Percentiles rank a stretch among this genome's conserved stretches.
Conservation (phyloP, 2,113 vertebrate genomes). For the Megaceryle maxima region DNA sequence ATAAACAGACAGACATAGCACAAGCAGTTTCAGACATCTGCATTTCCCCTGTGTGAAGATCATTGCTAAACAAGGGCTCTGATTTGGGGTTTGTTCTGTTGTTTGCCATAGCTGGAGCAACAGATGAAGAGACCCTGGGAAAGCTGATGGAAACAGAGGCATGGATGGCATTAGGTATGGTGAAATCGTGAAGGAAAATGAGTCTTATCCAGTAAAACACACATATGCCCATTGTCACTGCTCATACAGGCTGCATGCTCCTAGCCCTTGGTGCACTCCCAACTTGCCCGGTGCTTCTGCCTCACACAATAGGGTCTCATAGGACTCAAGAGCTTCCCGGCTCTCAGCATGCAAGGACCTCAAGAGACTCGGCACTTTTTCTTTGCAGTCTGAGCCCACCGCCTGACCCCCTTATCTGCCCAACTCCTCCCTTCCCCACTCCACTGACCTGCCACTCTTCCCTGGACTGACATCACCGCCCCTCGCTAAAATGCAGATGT, state of each 20-base stretch:
- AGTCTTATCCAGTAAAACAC: not conserved
- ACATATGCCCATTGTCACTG: not conserved
- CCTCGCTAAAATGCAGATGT: fast-evolving
- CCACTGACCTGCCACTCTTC: not conserved
- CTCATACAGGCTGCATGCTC: not conserved
- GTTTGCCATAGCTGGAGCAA: not conserved
- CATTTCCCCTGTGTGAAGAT: not conserved
- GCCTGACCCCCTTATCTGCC: fast-evolving
- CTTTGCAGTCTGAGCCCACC: not conserved
- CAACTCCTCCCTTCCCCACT: not conserved
- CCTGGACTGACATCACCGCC: not conserved
- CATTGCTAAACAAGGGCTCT: not conserved
- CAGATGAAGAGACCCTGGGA: not conserved
- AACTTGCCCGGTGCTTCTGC: not conserved
- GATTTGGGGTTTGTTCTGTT: not conserved
- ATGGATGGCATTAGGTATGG: not conserved
- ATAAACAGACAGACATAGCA: not conserved
- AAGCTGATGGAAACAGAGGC: not conserved
- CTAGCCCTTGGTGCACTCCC: not conserved
- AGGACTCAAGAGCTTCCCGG: fast-evolving
- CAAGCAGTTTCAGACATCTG: not conserved
- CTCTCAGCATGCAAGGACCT: not conserved
- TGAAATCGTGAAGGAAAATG: not conserved
- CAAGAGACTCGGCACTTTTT: not conserved
- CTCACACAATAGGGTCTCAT: fast-evolving